phyloP scores from a whole-genome alignment of 2,888 invertebrate genomes.

The Eugnorisma glareosa region DNA sequence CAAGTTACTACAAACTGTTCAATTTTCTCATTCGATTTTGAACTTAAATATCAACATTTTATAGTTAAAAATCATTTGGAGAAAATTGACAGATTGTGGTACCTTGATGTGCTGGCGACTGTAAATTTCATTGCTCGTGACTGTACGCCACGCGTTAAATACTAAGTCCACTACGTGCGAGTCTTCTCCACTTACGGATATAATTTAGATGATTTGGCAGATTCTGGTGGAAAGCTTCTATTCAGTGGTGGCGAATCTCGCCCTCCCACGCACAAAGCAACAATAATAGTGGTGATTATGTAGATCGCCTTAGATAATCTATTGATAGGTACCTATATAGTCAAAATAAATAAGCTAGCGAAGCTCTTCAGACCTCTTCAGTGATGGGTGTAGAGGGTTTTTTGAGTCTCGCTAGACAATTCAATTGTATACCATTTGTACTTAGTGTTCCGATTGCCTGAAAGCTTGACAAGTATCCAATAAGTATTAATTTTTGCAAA shows the following conservation, averaged over 20 bases:
- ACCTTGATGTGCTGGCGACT: too few species aligned
- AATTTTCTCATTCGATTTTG: too few species aligned
- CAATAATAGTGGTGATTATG: not conserved
- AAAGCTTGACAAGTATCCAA: not conserved
- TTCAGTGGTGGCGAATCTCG: not conserved
- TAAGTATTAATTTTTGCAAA: constrained; percentile 2
- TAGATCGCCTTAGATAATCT: not conserved
- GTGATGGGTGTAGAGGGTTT: not conserved
- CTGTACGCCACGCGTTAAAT: not conserved
- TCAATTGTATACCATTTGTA: not conserved
- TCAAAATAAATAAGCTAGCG: not conserved
- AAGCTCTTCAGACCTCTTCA: not conserved
- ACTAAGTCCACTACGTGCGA: not conserved
- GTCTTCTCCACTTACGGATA: not conserved
- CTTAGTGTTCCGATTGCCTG: not conserved
- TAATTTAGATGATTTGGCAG: not conserved
- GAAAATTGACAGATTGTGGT: too few species aligned
- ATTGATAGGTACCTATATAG: not conserved
- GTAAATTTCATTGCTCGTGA: not conserved
- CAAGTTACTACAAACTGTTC: too few species aligned
- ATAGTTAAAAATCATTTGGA: too few species aligned
- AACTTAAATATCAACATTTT: too few species aligned
- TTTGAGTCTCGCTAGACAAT: not conserved
- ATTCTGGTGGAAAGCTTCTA: not conserved
- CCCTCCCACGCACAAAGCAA: constrained; percentile 3